Evolutionary conservation across 2,888 invertebrate genomes (phyloP), one percentile per base, ranked within the genome.

Genomic region (Nomada ruficornis): DNA sequence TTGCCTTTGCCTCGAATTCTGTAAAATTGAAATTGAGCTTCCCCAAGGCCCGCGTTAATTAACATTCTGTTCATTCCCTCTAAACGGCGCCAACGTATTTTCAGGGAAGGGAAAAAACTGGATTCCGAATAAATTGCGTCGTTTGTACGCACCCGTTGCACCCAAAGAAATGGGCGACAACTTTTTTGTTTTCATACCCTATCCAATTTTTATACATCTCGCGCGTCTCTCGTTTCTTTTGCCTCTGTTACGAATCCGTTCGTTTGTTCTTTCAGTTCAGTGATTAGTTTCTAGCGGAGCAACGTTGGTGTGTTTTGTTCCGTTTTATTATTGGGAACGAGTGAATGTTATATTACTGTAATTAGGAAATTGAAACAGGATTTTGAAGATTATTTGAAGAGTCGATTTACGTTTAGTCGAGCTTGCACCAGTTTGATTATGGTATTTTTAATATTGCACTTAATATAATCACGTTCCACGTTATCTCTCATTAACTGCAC

Each of bases 1-100:
- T 80, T 78, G 65, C 79, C 60, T 50, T 36, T 18, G 50, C 36
- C 63, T 20, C 20, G 60, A 65, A 55, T 71, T 36, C 60, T 55
- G 60, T 67, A 70, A 80, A 78, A 80, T 79, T 80, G 60, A 71
- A 79, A 80, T 67, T 78, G 80, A 80, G 71, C 79, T 50, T 70
- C 60, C 26, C 60, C 23, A 23, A 80, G 65, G 55, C 11, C 54
- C n/a, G 67, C 71, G 80, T 79, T 80, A 80, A 80, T 79, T 80
- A 80, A 78, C 80, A 71, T 42, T n/a, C 65, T 50, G 64, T 60
- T 47, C 54, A 0, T 50, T 60, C 44, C 65, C 44, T 20, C 71
- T 11, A 26, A 65, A 50, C 64, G 60, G 44, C 29, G 36, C 13
- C 26, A 63, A 63, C 65, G 47, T 60, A 60, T 47, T 65, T 65